These are phyloP conservation scores for Amphiduros pacificus DNA, from an alignment of 2,888 invertebrate species.

Conservation along the genomic window DNA sequence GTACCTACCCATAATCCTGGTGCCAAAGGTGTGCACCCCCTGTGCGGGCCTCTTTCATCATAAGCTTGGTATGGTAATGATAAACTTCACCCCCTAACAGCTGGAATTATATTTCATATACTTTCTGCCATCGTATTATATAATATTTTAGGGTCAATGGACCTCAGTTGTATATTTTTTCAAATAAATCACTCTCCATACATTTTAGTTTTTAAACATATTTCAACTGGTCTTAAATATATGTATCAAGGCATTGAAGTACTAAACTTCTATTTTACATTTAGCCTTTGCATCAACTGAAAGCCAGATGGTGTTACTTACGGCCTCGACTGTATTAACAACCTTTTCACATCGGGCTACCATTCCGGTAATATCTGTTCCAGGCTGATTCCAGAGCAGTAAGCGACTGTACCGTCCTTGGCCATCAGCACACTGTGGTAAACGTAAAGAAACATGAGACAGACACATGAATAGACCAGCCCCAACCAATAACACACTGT, in stretches of 20 bases:
- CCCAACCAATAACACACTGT: no score
- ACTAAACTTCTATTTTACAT: background rate
- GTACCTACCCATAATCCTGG: constrained; percentile 53
- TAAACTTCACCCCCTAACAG: constrained; percentile 53
- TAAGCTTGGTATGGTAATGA: constrained; percentile 56
- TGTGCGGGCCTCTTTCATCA: constrained; percentile 52
- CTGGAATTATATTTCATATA: constrained; percentile 29
- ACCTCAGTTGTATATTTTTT: no score
- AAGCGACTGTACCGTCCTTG: constrained; percentile 25
- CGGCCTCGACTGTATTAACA: constrained; percentile 30
- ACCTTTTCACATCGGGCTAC: constrained; percentile 32
- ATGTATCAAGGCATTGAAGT: background rate
- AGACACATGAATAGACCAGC: no score
- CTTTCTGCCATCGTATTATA: background rate
- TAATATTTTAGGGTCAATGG: background rate
- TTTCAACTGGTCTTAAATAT: no score
- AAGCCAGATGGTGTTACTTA: background rate
- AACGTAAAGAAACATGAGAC: no score
- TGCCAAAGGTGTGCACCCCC: constrained; percentile 55
- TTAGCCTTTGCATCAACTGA: background rate
- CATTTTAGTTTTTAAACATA: no score
- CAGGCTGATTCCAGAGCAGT: constrained; percentile 34
- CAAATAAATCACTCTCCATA: no score
- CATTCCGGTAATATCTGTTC: constrained; percentile 35
- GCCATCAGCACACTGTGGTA: constrained; percentile 28